A percentile compares a stretch with the other conserved stretches of the same genome.
phyloP scores from a whole-genome alignment of 1,140 invertebrate species.

The Hycleus phaleratus region DNA sequence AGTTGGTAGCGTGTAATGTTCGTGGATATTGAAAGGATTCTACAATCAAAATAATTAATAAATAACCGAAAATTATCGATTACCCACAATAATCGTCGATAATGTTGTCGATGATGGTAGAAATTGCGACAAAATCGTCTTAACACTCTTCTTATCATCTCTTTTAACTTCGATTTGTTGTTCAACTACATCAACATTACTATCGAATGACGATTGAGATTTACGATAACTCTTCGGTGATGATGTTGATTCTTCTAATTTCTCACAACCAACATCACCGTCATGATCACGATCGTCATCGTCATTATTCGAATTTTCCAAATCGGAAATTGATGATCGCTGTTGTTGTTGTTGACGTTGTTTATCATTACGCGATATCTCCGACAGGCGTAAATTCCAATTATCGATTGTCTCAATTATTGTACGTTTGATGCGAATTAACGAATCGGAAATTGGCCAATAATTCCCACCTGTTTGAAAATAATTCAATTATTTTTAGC shows the following conservation, averaged over 20 bases:
- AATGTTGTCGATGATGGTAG: conserved; percentile 45
- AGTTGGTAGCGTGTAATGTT: conserved; percentile 56
- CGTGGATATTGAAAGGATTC: conserved; percentile 53
- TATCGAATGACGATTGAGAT: conserved; percentile 40
- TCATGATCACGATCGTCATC: neutral
- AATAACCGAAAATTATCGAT: neutral
- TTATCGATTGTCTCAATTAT: conserved; percentile 56
- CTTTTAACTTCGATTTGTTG: conserved; percentile 32
- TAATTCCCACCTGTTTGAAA: conserved; percentile 10
- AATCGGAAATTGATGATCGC: neutral
- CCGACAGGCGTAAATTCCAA: conserved; percentile 57
- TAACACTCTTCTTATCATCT: conserved; percentile 58
- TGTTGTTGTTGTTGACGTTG: neutral
- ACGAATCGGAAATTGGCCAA: conserved; percentile 53
- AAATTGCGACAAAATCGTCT: conserved; percentile 61
- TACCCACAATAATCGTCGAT: conserved; percentile 41
- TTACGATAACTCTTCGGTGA: conserved; percentile 41
- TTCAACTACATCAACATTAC: conserved; percentile 26
- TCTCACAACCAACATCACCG: neutral
- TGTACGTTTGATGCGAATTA: conserved; percentile 55
- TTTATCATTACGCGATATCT: conserved; percentile 19
- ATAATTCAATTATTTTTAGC: neutral
- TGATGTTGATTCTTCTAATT: conserved; percentile 34
- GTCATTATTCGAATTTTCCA: conserved; percentile 5
- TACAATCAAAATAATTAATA: conserved; percentile 30